A percentile compares a stretch with the other conserved stretches of the same genome.
These are phyloP conservation scores for Phalacrocorax carbo DNA, from an alignment of 2,113 vertebrate genomes.

Conservation along the genomic window DNA sequence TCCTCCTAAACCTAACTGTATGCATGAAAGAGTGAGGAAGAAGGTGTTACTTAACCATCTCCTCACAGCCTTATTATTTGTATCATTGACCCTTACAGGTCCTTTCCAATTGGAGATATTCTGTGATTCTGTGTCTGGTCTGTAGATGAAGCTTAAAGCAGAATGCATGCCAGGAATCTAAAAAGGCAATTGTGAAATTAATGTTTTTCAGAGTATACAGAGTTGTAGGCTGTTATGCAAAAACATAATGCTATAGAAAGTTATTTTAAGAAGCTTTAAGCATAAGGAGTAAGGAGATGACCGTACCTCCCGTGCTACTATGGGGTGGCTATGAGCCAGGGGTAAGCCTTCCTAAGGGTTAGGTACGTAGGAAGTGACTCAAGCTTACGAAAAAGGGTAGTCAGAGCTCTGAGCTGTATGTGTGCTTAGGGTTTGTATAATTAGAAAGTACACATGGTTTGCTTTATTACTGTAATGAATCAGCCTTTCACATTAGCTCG, in stretches of 20 bases:
- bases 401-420: neutral
- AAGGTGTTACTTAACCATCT: neutral
- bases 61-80: neutral
- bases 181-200: neutral
- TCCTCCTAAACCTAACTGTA: neutral
- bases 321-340: neutral
- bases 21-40: neutral
- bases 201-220: neutral
- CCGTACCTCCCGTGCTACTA: neutral
- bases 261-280: slow-evolving; percentile 23
- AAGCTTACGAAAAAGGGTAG: neutral
- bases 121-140: neutral
- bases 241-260: neutral
- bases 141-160: neutral
- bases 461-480: slow-evolving; percentile 3
- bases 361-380: neutral
- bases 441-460: slow-evolving; percentile 5
- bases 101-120: neutral
- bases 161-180: neutral
- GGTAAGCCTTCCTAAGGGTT: neutral
- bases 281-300: neutral
- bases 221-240: neutral
- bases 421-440: neutral
- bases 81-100: neutral
- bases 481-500: neutral